A percentile compares a stretch with the other conserved stretches of the same genome.
Conservation (phyloP, 2,888 invertebrate genomes). For the Pseudococcus viburni region DNA sequence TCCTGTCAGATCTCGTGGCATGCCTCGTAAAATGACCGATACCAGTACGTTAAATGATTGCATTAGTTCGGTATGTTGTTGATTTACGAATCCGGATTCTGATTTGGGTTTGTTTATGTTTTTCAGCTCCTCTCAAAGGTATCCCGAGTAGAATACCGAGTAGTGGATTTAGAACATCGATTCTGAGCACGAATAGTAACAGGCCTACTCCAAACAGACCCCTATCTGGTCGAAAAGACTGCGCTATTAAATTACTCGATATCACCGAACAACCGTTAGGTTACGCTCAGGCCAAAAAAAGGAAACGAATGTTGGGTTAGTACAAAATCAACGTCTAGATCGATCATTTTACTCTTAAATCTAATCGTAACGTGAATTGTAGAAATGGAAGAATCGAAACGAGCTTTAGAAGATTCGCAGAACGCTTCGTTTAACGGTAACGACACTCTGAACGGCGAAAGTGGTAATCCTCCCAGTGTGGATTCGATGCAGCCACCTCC, state of each 20-base stretch:
- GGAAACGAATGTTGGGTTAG: slow-evolving; percentile 84
- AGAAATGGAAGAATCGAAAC: slow-evolving; percentile 74
- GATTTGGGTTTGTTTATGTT: not conserved
- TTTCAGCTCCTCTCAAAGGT: slow-evolving; percentile 88
- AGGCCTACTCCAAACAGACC: slow-evolving; percentile 76
- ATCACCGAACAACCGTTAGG: slow-evolving; percentile 93
- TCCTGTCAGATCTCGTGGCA: slow-evolving; percentile 87
- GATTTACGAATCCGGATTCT: not conserved
- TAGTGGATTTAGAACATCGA: slow-evolving; percentile 73
- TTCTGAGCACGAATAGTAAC: slow-evolving; percentile 72
- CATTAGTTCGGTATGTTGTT: not conserved
- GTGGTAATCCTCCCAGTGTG: slow-evolving; percentile 34
- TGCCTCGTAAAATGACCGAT: slow-evolving; percentile 97
- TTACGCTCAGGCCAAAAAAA: slow-evolving; percentile 87
- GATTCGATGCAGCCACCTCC: slow-evolving; percentile 72
- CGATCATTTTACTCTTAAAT: not conserved
- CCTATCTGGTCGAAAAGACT: slow-evolving; percentile 83
- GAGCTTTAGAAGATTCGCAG: slow-evolving; percentile 72
- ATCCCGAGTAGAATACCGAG: slow-evolving; percentile 86
- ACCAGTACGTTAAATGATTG: slow-evolving; percentile 78
- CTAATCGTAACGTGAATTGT: not conserved
- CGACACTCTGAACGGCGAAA: slow-evolving; percentile 4
- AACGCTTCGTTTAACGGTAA: slow-evolving; percentile 25
- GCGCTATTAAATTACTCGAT: slow-evolving; percentile 94
- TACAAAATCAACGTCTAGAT: not conserved